These are phyloP conservation scores for Artemia franciscana DNA, from an alignment of 1,140 invertebrate species.

Conservation along the genomic window DNA sequence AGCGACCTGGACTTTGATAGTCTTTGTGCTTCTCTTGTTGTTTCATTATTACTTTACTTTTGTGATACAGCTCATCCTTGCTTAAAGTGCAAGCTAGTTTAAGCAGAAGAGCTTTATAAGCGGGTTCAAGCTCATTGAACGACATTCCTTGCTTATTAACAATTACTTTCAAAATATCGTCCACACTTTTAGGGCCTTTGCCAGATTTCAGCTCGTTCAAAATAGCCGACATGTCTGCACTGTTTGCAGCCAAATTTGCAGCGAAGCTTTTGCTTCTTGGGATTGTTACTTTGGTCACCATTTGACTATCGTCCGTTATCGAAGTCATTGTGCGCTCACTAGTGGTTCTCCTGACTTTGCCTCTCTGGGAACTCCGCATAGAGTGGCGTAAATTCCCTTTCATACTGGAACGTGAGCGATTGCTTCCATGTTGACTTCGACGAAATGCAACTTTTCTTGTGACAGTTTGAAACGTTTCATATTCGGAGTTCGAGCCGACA, in stretches of 20 bases:
- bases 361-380: neutral
- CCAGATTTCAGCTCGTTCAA: conserved; percentile 20
- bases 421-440: conserved; percentile 3
- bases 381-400: conserved; percentile 1
- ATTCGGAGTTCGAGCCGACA: neutral
- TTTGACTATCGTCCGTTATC: conserved; percentile 30
- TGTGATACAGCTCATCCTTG: conserved; percentile 66
- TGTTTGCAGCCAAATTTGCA: neutral
- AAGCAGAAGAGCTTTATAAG: conserved; percentile 65
- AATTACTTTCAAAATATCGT: conserved; percentile 62
- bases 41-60: conserved; percentile 66
- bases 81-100: conserved; percentile 63
- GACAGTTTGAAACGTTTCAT: neutral
- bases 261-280: conserved; percentile 50
- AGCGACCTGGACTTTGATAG: conserved; percentile 37
- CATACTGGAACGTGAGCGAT: conserved; percentile 5
- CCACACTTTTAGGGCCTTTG: conserved; percentile 59
- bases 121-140: conserved; percentile 68
- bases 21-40: conserved; percentile 29
- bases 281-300: conserved; percentile 55
- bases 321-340: conserved; percentile 4
- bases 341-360: conserved; percentile 6
- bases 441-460: conserved; percentile 1
- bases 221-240: conserved; percentile 2
- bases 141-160: conserved; percentile 75